A percentile compares a stretch with the other conserved stretches of the same genome.
Evolutionary conservation across 2,113 vertebrate species (phyloP).

Genomic region (Nibea coibor): DNA sequence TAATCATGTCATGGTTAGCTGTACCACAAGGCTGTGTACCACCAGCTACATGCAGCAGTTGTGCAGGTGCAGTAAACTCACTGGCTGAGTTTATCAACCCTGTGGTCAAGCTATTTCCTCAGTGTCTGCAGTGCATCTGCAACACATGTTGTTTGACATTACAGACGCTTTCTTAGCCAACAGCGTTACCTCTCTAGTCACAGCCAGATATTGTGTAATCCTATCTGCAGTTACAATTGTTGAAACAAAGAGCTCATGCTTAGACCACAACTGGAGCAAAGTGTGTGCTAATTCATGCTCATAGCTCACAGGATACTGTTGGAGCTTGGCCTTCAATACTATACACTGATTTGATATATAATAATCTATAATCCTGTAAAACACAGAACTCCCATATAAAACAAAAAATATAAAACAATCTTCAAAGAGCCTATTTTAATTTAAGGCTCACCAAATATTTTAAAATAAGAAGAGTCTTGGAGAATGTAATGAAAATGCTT

Average conservation of each 20-base stretch:
- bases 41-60: not conserved
- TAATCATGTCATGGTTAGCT: not conserved
- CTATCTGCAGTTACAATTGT: not conserved
- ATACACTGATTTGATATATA: too few species aligned
- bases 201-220: too few species aligned
- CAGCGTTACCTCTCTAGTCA: not conserved
- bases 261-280: not conserved
- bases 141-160: not conserved
- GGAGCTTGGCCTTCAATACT: not conserved
- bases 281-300: not conserved
- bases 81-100: not conserved
- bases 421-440: too few species aligned
- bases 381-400: too few species aligned
- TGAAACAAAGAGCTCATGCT: not conserved
- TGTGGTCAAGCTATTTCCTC: not conserved
- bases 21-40: not conserved
- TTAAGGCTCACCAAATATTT: too few species aligned
- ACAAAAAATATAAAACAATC: too few species aligned
- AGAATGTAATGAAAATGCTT: not conserved
- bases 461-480: too few species aligned
- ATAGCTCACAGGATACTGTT: not conserved
- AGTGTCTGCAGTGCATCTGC: not conserved
- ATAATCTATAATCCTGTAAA: too few species aligned
- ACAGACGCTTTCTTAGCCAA: not conserved
- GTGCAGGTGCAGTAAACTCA: not conserved